phyloP scores from a whole-genome alignment of 1,140 invertebrate genomes.

The Littorina saxatilis region DNA sequence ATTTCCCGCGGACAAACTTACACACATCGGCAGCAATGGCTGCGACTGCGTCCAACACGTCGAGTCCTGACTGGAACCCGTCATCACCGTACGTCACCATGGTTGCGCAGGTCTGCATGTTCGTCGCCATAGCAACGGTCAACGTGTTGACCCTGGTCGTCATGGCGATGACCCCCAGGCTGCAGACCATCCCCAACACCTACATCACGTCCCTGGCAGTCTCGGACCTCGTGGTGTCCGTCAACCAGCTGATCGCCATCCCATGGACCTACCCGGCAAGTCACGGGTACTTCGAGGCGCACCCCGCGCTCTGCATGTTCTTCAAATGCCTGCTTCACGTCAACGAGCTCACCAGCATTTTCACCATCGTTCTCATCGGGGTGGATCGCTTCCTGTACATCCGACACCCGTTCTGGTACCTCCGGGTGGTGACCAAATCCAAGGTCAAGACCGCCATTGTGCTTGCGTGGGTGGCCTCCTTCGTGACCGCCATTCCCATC shows the following conservation, averaged over 20 bases:
- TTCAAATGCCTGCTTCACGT: neutral
- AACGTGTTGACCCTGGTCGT: conserved; percentile 74
- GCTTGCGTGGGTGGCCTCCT: neutral
- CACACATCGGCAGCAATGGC: too few species aligned
- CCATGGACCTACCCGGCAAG: neutral
- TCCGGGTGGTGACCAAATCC: neutral
- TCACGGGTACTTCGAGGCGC: neutral
- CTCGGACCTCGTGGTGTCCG: conserved; percentile 74
- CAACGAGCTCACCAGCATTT: neutral
- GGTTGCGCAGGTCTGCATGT: neutral
- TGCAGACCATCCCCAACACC: conserved; percentile 76
- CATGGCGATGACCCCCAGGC: conserved; percentile 66
- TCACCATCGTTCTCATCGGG: neutral
- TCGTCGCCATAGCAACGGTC: conserved; percentile 60
- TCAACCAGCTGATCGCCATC: neutral
- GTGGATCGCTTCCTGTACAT: neutral
- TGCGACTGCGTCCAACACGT: too few species aligned
- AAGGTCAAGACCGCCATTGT: neutral
- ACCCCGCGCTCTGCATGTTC: neutral
- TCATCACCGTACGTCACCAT: neutral
- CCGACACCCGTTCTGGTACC: conserved; percentile 1
- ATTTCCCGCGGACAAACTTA: too few species aligned
- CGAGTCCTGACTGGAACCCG: too few species aligned
- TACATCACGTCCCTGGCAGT: conserved; percentile 75
- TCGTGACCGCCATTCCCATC: neutral